These are phyloP conservation scores for Metopolophium dirhodum DNA, from an alignment of 1,140 invertebrate species.

Conservation along the genomic window DNA sequence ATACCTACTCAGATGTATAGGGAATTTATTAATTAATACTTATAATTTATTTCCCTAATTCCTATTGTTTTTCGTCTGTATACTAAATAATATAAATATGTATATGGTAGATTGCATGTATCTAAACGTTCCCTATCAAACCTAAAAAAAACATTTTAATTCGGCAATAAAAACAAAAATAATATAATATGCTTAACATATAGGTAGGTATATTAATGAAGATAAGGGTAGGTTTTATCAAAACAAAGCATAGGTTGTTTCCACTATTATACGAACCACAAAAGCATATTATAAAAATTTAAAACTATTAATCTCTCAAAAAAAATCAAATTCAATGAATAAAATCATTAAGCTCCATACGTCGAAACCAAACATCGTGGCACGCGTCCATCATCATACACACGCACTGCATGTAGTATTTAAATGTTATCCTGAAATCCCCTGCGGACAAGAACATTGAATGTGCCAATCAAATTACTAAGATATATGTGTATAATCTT, in stretches of 20 bases:
- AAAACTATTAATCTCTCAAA: not conserved
- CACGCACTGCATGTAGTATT: constrained; percentile 1
- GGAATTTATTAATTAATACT: not conserved
- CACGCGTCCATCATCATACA: constrained; percentile 3
- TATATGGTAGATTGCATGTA: too few relatives aligned
- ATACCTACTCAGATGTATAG: not conserved
- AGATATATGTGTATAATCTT: not conserved
- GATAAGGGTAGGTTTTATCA: not conserved
- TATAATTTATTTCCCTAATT: not conserved
- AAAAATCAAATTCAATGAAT: not conserved
- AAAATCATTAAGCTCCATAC: not conserved
- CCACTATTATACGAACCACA: not conserved
- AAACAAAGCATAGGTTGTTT: not conserved
- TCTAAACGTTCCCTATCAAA: too few relatives aligned
- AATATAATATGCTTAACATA: too few relatives aligned
- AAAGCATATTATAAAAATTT: not conserved
- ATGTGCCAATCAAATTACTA: constrained; percentile 31
- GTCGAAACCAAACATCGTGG: not conserved
- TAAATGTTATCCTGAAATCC: constrained; percentile 18
- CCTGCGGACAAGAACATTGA: not conserved
- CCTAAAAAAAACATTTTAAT: not conserved
- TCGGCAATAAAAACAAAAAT: not conserved
- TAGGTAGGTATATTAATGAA: not conserved
- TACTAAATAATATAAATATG: too few relatives aligned
- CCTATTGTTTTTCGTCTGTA: not conserved